Evolutionary conservation across 2,888 invertebrate genomes (phyloP), one percentile per base, ranked within the genome.

Genomic region (Chironomus tentans): DNA sequence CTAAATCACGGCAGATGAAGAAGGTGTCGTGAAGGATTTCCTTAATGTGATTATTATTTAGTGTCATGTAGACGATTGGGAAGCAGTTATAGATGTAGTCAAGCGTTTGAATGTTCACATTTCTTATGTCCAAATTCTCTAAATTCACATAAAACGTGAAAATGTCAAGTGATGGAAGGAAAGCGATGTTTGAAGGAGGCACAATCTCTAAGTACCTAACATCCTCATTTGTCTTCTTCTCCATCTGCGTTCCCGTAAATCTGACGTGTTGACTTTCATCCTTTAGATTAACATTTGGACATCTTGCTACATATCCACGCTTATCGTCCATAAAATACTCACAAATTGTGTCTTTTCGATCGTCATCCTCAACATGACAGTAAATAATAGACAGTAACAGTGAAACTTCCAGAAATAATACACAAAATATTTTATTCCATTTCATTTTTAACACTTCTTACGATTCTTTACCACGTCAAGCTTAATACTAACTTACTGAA

Each of bases 141-240:
- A 72, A 22, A 22, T 72, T 72, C 18, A 38, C 38, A 72, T 13
- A 72, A 18, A 18, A 72, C 0, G 38, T 70, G 62, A 72, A 72
- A 62, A 72, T 61, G 15, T 72, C 50, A 12, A 28, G 22, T 5
- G 72, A 72, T 72, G 72, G 72, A 28, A 72, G 7, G 38, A 38
- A 7, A 15, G 48, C 10, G 15, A 15, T 15, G 13, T 61, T 50
- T 28, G 72, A 72, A 3, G 72, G 21, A 15, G 46, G 28, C 0
- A 13, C 28, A 46, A 72, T 61, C 22, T 38, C 56, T 2, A 72
- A 18, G 2, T 28, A 62, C n/a, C 18, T 18, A 2, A 72, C 72
- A 22, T 72, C 72, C 22, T 72, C 72, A 18, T 72, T 72, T 12
- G 61, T 28, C 12, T 61, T 72, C 7, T 28, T 38, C 2, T 28